Base-by-base conservation (phyloP, 2,888 invertebrate genomes). In the Taphrorychus bicolor region DNA sequence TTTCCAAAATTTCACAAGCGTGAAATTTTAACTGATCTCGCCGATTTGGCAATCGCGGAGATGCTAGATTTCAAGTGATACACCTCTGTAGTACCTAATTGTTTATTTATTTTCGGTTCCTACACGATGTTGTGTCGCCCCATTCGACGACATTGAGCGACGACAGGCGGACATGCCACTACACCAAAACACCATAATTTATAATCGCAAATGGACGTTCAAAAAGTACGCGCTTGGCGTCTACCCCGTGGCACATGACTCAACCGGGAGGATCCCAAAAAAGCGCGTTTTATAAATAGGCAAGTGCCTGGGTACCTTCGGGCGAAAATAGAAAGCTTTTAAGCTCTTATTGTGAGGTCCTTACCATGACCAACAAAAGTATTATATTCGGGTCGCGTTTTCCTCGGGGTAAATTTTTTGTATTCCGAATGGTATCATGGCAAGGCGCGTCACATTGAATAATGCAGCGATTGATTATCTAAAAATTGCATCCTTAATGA, bases 211-310 rank as follows among this genome's bases (percentile, higher is more conserved):
- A 18, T 14, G 14, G 19, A 21, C 51, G 21, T 2, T 24, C 24
- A 56, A 45, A 62, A 56, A 56, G 48, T 56, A 48, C 56, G 45
- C 11, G 41, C 45, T 62, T 62, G 62, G 62, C 62, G 19, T 22
- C 51, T 11, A 51, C 22, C 51, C 22, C 21, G 51, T 45, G 48
- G 48, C 40, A 16, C 18, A 41, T 61, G 60, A 61, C 14, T 61
- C 60, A 61, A 22, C 23, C 42, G 21, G 60, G 42, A 51, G 19
- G 51, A 51, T 19, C 51, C 51, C 21, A 18, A 51, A 51, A 51
- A 51, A 21, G 51, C 51, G 22, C 51, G 18, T 17, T 51, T 51
- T 51, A 18, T 51, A 51, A 18, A 32, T 32, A 32, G 32, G 32
- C 32, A 32, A 32, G 11, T 32, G 32, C 32, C 32, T 32, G 32